Base-by-base conservation (phyloP, 2,113 vertebrate species). In the Cathartes aura region DNA sequence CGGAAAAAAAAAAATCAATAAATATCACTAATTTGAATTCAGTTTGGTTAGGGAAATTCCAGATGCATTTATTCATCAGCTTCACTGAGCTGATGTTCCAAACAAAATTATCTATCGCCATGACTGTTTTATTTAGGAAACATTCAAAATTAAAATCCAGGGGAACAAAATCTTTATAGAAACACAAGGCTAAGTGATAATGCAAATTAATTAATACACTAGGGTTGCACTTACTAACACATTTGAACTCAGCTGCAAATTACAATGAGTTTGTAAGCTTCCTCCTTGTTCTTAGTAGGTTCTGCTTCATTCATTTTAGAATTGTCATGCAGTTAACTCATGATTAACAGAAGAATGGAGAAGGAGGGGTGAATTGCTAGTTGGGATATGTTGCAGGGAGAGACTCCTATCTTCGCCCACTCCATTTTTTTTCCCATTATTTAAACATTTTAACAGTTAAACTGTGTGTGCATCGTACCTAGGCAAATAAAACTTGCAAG, bases 201-300 rank as follows among this genome's bases (percentile, higher is more conserved):
- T 70, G 84, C 71, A 91, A 95, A 76, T 96, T 94, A 97, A 95
- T 95, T 87, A 96, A 82, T 89, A 90, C 68, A 87, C 60, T n/a
- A 64, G 81, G 83, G 53, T 73, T 72, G 24, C 29, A 79, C 52
- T 87, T 91, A 83, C 52, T 84, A 94, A 95, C 81, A 95, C 81
- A 80, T 83, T 43, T 72, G 63, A 82, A 80, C 47, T 94, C 66
- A 64, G 48, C 4, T 94, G 93, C 40, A 91, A 91, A 93, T 89
- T 64, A 48, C 34, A 62, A 82, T 38, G 78, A 76, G 32, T 89
- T 94, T 89, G 43, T 64, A 92, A 60, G 30, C 42, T 93, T 52
- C 45, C 17, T 85, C 27, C 87, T 75, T 92, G 63, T 66, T 89
- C 52, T 73, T 75, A 71, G 58, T 23, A 67, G 27, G n/a, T 42